A percentile compares a stretch with the other conserved stretches of the same genome.
Evolutionary conservation across 2,113 vertebrate species (phyloP).

Genomic region (Hassar affinis): DNA sequence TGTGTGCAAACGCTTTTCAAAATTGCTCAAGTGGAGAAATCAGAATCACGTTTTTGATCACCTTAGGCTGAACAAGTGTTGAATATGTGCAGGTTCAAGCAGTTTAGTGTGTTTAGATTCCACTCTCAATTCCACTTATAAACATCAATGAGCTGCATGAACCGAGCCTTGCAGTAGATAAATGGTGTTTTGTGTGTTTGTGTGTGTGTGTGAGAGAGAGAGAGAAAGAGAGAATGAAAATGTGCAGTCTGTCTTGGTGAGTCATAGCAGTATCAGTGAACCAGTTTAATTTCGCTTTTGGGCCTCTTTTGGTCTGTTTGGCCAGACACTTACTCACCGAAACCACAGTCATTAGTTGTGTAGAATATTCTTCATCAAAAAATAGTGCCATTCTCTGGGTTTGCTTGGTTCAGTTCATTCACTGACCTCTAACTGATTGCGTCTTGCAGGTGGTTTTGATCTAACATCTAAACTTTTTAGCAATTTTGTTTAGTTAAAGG

Average conservation of each 20-base stretch:
- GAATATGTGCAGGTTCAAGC: conserved; percentile 15
- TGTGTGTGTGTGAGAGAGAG: not conserved
- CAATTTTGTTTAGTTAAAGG: not conserved
- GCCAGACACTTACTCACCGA: conserved; percentile 19
- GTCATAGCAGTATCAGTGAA: conserved; percentile 36
- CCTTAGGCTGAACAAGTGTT: not conserved
- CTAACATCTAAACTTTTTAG: not conserved
- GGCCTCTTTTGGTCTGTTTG: conserved; percentile 21
- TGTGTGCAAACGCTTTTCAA: conserved; percentile 7
- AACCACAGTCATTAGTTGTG: conserved; percentile 4
- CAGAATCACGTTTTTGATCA: not conserved
- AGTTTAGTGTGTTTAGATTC: conserved; percentile 1
- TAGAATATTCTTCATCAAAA: not conserved
- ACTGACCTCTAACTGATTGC: conserved; percentile 22
- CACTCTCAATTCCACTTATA: conserved; percentile 16
- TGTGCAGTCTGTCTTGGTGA: conserved; percentile 7
- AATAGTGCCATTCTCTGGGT: not conserved
- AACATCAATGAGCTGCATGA: not conserved
- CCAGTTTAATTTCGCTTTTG: conserved; percentile 16
- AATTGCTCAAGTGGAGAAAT: not conserved
- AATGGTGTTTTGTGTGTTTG: not conserved
- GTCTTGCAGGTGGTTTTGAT: conserved; percentile 12
- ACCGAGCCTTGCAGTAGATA: conserved; percentile 11
- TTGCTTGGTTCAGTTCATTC: not conserved
- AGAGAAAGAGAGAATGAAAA: not conserved